These are phyloP conservation scores for Nasua narica DNA, from an alignment of 2,797 vertebrate species.

Conservation along the genomic window DNA sequence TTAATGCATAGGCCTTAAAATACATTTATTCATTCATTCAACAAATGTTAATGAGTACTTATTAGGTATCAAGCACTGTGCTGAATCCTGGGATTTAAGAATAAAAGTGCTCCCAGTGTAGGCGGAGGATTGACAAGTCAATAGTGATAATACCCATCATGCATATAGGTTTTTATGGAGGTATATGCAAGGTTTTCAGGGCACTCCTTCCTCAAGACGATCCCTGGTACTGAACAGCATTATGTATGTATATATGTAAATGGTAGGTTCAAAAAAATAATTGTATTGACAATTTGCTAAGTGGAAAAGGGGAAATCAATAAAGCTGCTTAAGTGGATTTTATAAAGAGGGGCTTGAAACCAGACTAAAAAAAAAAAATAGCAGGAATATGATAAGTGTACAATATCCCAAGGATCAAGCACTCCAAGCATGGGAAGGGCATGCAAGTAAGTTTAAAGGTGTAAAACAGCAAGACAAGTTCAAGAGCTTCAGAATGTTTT, in stretches of 20 bases:
- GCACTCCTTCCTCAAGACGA: neutral
- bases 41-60: neutral
- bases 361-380: neutral
- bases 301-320: neutral
- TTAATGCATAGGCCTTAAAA: neutral
- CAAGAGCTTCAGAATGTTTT: neutral
- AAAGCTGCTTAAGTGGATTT: neutral
- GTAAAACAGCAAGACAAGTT: neutral
- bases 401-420: neutral
- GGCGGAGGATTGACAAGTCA: neutral
- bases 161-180: neutral
- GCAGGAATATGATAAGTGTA: neutral
- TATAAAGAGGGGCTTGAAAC: neutral
- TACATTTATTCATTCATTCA: neutral
- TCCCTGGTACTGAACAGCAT: neutral
- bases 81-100: neutral
- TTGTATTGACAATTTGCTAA: neutral
- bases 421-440: neutral
- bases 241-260: neutral
- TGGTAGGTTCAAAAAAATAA: neutral
- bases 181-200: neutral
- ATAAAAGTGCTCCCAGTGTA: neutral
- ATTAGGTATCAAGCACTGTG: neutral
- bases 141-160: neutral
- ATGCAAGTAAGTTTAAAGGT: neutral